Percentiles rank a stretch among this genome's conserved stretches.
Evolutionary conservation across 2,797 vertebrate species (phyloP).

Genomic region (Pelobates cultripes): DNA sequence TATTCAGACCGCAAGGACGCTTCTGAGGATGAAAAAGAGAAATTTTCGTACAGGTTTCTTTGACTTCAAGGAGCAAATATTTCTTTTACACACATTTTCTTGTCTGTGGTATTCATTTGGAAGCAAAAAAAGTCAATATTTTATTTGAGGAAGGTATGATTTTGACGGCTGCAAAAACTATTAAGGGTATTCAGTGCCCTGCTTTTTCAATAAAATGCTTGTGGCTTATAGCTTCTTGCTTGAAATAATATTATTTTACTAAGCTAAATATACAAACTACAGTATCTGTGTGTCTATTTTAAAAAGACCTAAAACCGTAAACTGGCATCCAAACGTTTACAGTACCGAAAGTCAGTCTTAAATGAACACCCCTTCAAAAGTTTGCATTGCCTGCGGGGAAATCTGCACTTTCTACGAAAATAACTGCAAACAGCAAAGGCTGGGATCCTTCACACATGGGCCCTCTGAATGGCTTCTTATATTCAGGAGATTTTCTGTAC

Average conservation of each 20-base stretch:
- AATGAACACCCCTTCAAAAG: conserved; percentile 46
- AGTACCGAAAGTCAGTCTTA: conserved; percentile 36
- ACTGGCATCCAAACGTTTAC: conserved; percentile 28
- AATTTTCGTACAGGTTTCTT: background rate
- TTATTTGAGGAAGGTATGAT: conserved; percentile 33
- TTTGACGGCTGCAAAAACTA: conserved; percentile 48
- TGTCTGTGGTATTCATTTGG: conserved; percentile 14
- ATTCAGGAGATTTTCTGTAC: conserved; percentile 26
- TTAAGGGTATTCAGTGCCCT: conserved; percentile 37
- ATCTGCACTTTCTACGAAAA: conserved; percentile 50
- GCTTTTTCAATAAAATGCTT: conserved; percentile 44
- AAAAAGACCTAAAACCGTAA: conserved; percentile 31
- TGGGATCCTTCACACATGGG: conserved; percentile 31
- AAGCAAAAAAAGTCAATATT: conserved; percentile 22
- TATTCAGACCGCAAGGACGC: background rate
- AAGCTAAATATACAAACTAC: conserved; percentile 43
- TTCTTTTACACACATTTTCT: conserved; percentile 12
- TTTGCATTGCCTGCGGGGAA: conserved; percentile 42
- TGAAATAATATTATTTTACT: conserved; percentile 52
- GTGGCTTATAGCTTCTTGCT: conserved; percentile 40
- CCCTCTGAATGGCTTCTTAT: conserved; percentile 43
- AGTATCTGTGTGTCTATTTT: conserved; percentile 48
- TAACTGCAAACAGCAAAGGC: conserved; percentile 45
- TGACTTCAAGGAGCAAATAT: conserved; percentile 2
- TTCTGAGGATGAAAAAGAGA: background rate